A percentile compares a stretch with the other conserved stretches of the same genome.
phyloP scores from a whole-genome alignment of 2,113 vertebrate species.

The Vidua macroura region DNA sequence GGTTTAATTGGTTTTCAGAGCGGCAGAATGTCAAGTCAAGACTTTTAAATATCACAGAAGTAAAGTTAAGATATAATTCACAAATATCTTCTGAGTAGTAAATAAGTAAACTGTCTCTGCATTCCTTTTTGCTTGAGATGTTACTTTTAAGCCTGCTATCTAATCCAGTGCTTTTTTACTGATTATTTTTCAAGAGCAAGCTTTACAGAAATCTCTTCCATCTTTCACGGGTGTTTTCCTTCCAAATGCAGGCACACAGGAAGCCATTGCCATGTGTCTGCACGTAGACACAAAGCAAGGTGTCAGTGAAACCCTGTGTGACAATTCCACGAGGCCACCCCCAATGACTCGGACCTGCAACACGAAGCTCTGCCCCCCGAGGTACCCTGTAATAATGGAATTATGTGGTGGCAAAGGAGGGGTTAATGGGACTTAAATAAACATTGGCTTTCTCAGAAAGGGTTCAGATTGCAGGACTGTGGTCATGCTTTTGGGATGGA shows the following conservation, averaged over 20 bases:
- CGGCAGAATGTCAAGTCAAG: neutral
- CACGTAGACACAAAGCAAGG: slow-evolving; percentile 72
- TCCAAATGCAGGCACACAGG: slow-evolving; percentile 79
- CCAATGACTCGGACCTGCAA: slow-evolving; percentile 81
- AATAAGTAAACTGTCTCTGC: neutral
- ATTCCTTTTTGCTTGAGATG: neutral
- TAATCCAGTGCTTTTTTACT: neutral
- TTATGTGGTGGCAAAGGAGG: neutral
- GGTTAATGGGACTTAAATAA: slow-evolving; percentile 13
- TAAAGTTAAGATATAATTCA: neutral
- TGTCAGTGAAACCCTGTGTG: slow-evolving; percentile 78
- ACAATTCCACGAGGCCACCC: slow-evolving; percentile 74
- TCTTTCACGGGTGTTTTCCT: neutral
- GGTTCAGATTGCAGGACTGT: neutral
- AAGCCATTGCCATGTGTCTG: slow-evolving; percentile 84
- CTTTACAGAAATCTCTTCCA: neutral
- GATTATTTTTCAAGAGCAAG: neutral
- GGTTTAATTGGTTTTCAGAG: neutral
- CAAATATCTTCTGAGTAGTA: neutral
- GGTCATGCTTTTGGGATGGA: neutral
- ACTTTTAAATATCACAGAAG: neutral
- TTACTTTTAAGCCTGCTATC: neutral
- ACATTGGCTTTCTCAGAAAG: neutral
- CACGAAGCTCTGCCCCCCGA: slow-evolving; percentile 80
- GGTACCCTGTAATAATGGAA: slow-evolving; percentile 64